phyloP scores from a whole-genome alignment of 2,113 vertebrate genomes.

The Haemorhous mexicanus region DNA sequence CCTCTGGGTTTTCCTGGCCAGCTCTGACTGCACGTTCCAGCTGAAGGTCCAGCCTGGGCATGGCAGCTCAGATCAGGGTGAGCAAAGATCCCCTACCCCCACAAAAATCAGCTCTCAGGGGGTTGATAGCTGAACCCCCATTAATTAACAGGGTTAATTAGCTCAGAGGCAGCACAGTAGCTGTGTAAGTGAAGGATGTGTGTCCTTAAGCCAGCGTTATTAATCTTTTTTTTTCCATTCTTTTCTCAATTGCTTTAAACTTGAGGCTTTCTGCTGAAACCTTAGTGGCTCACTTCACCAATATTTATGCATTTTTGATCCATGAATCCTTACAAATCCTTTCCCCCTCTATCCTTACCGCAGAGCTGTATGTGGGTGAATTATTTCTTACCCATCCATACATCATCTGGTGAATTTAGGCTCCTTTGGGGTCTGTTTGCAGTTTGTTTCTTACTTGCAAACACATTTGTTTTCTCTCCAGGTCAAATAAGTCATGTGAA shows the following conservation, averaged over 20 bases:
- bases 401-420: background rate
- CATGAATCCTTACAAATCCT: background rate
- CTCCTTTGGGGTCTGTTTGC: background rate
- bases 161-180: background rate
- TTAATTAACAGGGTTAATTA: background rate
- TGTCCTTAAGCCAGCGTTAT: background rate
- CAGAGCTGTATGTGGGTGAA: background rate
- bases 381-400: background rate
- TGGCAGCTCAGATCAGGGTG: background rate
- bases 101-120: background rate
- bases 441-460: background rate
- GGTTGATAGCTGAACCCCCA: background rate
- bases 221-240: background rate
- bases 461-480: slow-evolving; percentile 3
- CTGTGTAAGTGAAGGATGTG: background rate
- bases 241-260: background rate
- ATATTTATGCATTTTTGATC: background rate
- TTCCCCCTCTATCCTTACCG: background rate
- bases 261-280: background rate
- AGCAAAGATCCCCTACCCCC: background rate
- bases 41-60: background rate
- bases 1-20: background rate
- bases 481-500: slow-evolving; percentile 7
- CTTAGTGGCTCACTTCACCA: background rate
- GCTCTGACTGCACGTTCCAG: background rate